These are phyloP conservation scores for Philereme vetulata DNA, from an alignment of 2,888 invertebrate genomes.

Conservation along the genomic window DNA sequence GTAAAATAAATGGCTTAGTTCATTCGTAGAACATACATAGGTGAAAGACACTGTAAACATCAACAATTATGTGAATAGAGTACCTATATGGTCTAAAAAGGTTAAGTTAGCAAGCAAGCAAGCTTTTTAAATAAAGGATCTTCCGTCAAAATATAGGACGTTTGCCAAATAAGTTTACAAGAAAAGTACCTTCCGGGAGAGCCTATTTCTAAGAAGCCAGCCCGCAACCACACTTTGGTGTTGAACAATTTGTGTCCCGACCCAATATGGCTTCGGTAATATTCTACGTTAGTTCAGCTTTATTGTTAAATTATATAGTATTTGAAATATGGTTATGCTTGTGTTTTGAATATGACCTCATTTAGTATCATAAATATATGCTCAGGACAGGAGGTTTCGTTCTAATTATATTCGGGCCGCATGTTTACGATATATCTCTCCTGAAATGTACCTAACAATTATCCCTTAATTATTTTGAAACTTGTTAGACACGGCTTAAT, in stretches of 20 bases:
- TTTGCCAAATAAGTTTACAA: conserved; percentile 68
- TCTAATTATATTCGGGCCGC: conserved; percentile 2
- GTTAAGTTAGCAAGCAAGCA: conserved; percentile 31
- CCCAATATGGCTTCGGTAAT: conserved; percentile 14
- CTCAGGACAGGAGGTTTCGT: background rate
- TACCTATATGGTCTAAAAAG: background rate
- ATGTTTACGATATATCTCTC: conserved; percentile 1
- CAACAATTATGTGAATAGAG: too few relatives aligned
- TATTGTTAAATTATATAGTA: conserved; percentile 12
- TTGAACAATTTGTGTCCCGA: conserved; percentile 14
- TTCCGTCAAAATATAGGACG: conserved; percentile 52
- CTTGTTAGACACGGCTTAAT: conserved; percentile 6
- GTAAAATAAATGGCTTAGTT: too few relatives aligned
- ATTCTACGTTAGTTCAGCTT: conserved; percentile 12
- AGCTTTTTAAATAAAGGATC: conserved; percentile 49
- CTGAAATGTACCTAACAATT: background rate
- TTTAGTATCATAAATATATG: background rate
- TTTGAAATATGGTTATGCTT: conserved; percentile 8
- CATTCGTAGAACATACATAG: too few relatives aligned
- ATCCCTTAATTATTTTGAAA: conserved; percentile 1
- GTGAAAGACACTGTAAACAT: too few relatives aligned
- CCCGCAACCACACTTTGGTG: conserved; percentile 13
- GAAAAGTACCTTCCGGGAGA: conserved; percentile 15
- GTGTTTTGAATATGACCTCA: conserved; percentile 14
- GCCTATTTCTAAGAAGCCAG: conserved; percentile 9